Base-by-base conservation (phyloP, 2,113 vertebrate genomes). In the Rhadina sibilatrix region DNA sequence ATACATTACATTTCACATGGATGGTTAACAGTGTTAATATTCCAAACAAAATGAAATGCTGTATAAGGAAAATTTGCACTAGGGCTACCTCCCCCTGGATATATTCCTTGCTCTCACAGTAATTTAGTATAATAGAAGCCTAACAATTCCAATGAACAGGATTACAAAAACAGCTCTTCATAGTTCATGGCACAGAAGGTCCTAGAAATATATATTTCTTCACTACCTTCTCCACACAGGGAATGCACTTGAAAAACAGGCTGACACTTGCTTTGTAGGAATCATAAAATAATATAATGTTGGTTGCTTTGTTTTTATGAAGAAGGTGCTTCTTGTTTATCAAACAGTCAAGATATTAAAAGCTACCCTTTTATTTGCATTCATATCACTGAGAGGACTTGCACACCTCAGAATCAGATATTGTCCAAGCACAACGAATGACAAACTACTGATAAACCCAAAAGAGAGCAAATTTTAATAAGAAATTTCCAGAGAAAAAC, bases 1-100 rank as follows among this genome's bases (percentile, higher is more conserved):
- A 78, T 52, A 82, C 57, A 64, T 76, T 66, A 54, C 69, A 72
- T 94, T 94, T 88, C 4, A 10, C 86, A 93, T 2, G 90, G 96
- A 59, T 66, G 86, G 94, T 94, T 97, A 96, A 47, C 33, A 52
- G 86, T 59, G 65, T 83, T 95, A 92, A 95, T 85, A 90, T 68
- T 93, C 66, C 81, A 84, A 50, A 61, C 31, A 76, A 79, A 93
- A 91, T 11, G 84, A 85, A 92, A 87, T 20, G 46, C 53, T 80
- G 44, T 27, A 70, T 10, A 64, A 93, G 82, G 93, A 90, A 81
- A 77, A 64, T n/a, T 63, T 79, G 93, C 77, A 80, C 78, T 20
- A 69, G 72, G 70, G 47, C 66, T 68, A 11, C 70, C 80, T 95
- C 82, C 68, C 61, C 37, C 86, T 57, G 57, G 46, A 76, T 74